Percentiles rank a stretch among this genome's conserved stretches.
Conservation (phyloP, 2,797 vertebrate species). For the Serranus cabrilla region DNA sequence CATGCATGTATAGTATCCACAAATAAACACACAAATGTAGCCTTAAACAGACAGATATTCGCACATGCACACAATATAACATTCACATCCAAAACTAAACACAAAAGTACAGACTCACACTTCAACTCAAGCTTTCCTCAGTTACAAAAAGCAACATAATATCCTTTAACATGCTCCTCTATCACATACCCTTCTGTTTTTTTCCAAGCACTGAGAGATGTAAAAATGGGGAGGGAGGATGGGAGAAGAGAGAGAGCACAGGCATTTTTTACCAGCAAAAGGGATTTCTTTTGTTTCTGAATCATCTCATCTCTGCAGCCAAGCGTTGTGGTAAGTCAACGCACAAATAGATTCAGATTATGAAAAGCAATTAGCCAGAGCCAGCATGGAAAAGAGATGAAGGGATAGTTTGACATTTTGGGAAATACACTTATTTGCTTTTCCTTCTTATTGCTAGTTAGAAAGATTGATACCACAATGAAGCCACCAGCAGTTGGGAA, state of each 20-base stretch:
- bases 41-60: slow-evolving; percentile 12
- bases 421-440: neutral
- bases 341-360: neutral
- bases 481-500: neutral
- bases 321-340: neutral
- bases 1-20: neutral
- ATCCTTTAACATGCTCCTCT: slow-evolving; percentile 56
- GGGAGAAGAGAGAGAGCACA: neutral
- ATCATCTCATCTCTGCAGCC: slow-evolving; percentile 15
- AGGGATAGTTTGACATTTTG: neutral
- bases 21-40: slow-evolving; percentile 20
- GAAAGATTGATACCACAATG: neutral
- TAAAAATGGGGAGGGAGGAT: slow-evolving; percentile 9
- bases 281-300: slow-evolving; percentile 26
- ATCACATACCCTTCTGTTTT: slow-evolving; percentile 40
- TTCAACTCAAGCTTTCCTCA: slow-evolving; percentile 50
- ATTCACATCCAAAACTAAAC: slow-evolving; percentile 22
- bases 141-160: slow-evolving; percentile 56
- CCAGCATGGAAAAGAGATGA: neutral
- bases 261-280: slow-evolving; percentile 25
- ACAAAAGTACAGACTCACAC: slow-evolving; percentile 31
- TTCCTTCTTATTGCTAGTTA: neutral
- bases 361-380: neutral
- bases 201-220: slow-evolving; percentile 19
- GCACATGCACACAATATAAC: slow-evolving; percentile 5